These are phyloP conservation scores for Physocephala rufipes DNA, from an alignment of 2,888 invertebrate genomes.

Conservation along the genomic window DNA sequence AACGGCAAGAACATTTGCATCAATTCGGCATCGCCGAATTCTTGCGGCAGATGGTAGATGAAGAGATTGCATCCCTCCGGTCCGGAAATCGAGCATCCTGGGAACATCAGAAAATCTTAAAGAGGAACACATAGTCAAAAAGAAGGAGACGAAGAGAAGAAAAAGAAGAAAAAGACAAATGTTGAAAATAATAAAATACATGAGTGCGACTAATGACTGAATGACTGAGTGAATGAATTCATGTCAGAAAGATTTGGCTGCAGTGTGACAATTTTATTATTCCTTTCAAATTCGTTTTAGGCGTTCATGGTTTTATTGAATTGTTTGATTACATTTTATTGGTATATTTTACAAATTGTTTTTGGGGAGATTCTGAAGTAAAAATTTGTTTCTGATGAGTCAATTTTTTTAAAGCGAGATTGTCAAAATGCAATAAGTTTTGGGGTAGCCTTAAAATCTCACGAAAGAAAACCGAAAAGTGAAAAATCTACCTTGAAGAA, in stretches of 20 bases:
- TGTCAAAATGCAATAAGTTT: too few relatives aligned
- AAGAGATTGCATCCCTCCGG: slow-evolving; percentile 99
- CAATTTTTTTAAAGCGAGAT: too few relatives aligned
- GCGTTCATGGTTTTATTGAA: too few relatives aligned
- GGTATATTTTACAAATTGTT: too few relatives aligned
- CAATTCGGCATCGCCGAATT: slow-evolving; percentile 98
- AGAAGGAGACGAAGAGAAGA: slow-evolving; percentile 47
- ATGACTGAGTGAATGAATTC: neutral
- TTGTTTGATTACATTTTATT: too few relatives aligned
- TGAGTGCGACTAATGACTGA: slow-evolving; percentile 14
- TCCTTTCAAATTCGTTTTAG: neutral
- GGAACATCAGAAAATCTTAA: slow-evolving; percentile 77
- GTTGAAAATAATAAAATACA: slow-evolving; percentile 32
- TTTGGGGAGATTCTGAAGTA: too few relatives aligned
- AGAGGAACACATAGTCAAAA: slow-evolving; percentile 69
- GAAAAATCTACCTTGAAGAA: too few relatives aligned
- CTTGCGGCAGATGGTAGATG: slow-evolving; percentile 99
- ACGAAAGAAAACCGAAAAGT: too few relatives aligned
- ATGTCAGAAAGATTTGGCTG: neutral
- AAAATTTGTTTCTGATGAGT: too few relatives aligned
- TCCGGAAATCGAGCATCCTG: slow-evolving; percentile 95
- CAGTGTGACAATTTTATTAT: neutral
- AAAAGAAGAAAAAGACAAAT: slow-evolving; percentile 39
- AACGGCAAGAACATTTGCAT: slow-evolving; percentile 99
- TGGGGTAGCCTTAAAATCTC: too few relatives aligned